Evolutionary conservation across 1,140 invertebrate genomes (phyloP).

Genomic region (Scaptomyza hsui): DNA sequence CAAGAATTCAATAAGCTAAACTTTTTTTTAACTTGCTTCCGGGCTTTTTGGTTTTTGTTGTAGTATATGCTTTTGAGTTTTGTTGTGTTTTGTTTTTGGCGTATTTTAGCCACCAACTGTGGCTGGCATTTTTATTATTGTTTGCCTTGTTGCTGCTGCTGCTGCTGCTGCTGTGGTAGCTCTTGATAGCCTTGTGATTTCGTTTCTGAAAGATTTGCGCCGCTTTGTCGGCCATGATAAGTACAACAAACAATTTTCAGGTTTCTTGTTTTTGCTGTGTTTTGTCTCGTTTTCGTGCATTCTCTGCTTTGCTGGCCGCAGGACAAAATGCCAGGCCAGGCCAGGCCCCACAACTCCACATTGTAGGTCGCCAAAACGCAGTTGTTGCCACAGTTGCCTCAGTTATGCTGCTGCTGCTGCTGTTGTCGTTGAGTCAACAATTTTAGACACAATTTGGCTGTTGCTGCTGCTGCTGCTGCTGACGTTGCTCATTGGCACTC

Average conservation of each 20-base stretch:
- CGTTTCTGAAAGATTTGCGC: conserved; percentile 63
- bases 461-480: conserved; percentile 20
- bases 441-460: conserved; percentile 41
- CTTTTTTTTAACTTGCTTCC: conserved; percentile 58
- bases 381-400: conserved; percentile 31
- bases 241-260: conserved; percentile 76
- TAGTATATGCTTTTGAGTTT: conserved; percentile 13
- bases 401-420: conserved; percentile 34
- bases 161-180: conserved; percentile 25
- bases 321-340: conserved; percentile 70
- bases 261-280: conserved; percentile 36
- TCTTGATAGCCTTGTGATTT: conserved; percentile 77
- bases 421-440: conserved; percentile 64
- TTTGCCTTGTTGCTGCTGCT: conserved; percentile 40
- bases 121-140: conserved; percentile 75
- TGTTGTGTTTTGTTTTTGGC: conserved; percentile 46
- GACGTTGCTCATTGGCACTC: conserved; percentile 66
- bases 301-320: conserved; percentile 70
- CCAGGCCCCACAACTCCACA: conserved; percentile 31
- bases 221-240: conserved; percentile 80
- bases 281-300: conserved; percentile 24
- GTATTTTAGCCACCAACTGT: conserved; percentile 67
- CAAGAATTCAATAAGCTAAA: conserved; percentile 78
- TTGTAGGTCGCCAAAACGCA: conserved; percentile 44
- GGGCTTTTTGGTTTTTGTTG: conserved; percentile 50